phyloP scores from a whole-genome alignment of 2,113 vertebrate species.

The Dromas ardeola region DNA sequence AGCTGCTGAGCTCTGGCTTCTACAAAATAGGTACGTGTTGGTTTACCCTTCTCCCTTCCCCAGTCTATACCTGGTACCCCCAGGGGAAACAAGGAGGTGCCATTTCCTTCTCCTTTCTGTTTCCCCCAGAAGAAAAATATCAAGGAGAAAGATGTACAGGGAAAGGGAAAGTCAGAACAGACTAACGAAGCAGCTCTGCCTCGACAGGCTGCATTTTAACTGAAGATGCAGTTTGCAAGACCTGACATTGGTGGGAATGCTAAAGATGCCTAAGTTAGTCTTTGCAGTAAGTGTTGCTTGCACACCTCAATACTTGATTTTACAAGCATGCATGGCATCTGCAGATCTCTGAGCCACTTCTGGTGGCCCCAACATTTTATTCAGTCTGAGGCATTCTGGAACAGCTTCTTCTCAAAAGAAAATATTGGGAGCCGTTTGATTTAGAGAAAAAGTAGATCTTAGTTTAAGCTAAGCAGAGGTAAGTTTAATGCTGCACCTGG shows the following conservation, averaged over 20 bases:
- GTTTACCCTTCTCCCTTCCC: background rate
- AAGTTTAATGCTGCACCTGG: background rate
- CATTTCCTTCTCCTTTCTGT: background rate
- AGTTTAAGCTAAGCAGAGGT: background rate
- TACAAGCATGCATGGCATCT: background rate
- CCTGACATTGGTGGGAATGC: background rate
- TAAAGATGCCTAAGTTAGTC: background rate
- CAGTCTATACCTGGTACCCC: background rate
- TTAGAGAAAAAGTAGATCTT: background rate
- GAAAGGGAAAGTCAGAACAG: background rate
- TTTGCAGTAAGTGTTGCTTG: background rate
- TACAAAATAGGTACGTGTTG: background rate
- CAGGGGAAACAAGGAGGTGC: background rate
- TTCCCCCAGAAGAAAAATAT: background rate
- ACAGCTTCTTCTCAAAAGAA: background rate
- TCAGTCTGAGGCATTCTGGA: background rate
- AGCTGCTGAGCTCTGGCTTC: background rate
- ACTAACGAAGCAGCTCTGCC: background rate
- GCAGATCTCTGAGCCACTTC: background rate
- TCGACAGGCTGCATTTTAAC: background rate
- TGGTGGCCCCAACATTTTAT: background rate
- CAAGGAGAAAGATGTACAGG: background rate
- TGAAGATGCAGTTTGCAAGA: background rate
- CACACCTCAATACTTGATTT: background rate
- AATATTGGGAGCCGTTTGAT: background rate